Conservation (phyloP, 35 echinoderm and acorn worm genomes). For the Eucidaris tribuloides region DNA sequence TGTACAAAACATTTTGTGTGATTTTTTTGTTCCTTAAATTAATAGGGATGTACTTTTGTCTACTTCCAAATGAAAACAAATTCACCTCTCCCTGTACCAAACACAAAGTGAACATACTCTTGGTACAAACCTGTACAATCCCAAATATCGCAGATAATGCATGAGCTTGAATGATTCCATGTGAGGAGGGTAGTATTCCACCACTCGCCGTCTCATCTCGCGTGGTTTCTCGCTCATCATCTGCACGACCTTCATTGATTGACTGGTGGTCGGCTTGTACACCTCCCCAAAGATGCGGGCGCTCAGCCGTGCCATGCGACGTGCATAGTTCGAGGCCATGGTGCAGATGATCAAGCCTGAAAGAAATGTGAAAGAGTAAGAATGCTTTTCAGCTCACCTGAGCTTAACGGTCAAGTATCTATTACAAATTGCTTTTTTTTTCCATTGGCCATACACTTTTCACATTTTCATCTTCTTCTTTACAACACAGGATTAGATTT, state of each 20-base stretch:
- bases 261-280: slow-evolving; percentile 61
- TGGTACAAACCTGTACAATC: slow-evolving; percentile 78
- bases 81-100: no score
- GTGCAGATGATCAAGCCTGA: background rate
- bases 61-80: no score
- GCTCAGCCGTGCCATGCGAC: slow-evolving; percentile 90
- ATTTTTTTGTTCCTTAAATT: no score
- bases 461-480: no score
- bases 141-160: slow-evolving; percentile 64
- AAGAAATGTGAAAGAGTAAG: background rate
- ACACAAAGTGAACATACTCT: no score
- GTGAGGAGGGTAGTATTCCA: slow-evolving; percentile 93
- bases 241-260: slow-evolving; percentile 91
- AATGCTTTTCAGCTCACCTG: no score
- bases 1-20: no score
- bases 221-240: slow-evolving; percentile 80
- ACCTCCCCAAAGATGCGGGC: slow-evolving; percentile 96
- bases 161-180: slow-evolving; percentile 60
- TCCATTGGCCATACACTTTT: no score
- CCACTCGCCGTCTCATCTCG: slow-evolving; percentile 56
- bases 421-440: no score
- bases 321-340: slow-evolving; percentile 94
- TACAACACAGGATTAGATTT: no score
- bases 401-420: no score
- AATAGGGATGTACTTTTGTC: no score